phyloP scores from a whole-genome alignment of 2,888 invertebrate genomes.

The Melanostoma scalare region DNA sequence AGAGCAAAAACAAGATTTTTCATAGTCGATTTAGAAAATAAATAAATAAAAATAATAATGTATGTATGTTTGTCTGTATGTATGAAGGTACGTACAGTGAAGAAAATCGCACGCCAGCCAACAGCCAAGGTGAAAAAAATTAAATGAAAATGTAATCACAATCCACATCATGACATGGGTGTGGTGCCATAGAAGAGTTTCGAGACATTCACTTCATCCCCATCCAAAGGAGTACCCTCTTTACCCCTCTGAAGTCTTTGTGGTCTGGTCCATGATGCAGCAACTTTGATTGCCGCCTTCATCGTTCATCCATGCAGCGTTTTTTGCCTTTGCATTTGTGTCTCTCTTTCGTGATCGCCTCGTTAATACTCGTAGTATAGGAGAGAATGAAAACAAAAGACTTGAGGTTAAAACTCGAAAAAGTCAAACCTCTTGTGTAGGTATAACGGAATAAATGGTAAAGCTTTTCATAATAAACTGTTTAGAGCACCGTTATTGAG shows the following conservation, averaged over 20 bases:
- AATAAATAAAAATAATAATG: conserved; percentile 60
- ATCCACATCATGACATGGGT: conserved; percentile 73
- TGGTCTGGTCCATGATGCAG: conserved; percentile 36
- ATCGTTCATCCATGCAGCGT: conserved; percentile 24
- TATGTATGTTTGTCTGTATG: conserved; percentile 18
- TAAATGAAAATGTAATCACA: conserved; percentile 73
- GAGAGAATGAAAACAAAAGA: conserved; percentile 68
- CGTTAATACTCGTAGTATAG: conserved; percentile 25
- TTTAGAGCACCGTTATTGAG: conserved; percentile 66
- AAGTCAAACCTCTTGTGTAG: conserved; percentile 29
- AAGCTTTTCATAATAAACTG: conserved; percentile 60
- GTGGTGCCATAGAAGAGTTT: conserved; percentile 72
- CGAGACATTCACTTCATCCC: conserved; percentile 72
- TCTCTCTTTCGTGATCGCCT: conserved; percentile 53
- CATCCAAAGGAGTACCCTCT: conserved; percentile 46
- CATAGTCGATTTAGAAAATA: conserved; percentile 72
- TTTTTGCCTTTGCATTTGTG: conserved; percentile 35
- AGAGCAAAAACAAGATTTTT: conserved; percentile 73
- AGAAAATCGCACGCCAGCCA: conserved; percentile 73
- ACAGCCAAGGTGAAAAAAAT: conserved; percentile 73
- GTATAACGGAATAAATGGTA: conserved; percentile 57
- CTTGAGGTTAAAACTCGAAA: conserved; percentile 53
- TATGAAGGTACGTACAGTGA: conserved; percentile 52
- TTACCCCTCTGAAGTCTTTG: conserved; percentile 18
- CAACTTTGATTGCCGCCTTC: conserved; percentile 60